These are phyloP conservation scores for Euglossa dilemma DNA, from an alignment of 1,140 invertebrate species.

Conservation along the genomic window DNA sequence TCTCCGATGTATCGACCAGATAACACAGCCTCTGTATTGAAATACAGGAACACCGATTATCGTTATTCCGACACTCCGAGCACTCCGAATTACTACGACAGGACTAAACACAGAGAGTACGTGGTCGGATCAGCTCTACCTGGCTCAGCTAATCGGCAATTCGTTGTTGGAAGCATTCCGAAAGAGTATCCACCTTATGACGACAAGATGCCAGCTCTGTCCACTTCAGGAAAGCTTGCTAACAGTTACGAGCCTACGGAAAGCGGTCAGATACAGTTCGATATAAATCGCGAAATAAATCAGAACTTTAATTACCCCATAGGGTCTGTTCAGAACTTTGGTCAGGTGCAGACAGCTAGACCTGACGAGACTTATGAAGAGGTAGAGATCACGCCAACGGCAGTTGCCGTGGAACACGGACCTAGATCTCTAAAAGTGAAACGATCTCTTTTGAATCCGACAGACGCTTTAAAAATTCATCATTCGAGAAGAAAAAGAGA, in stretches of 20 bases:
- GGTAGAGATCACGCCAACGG: constrained; percentile 73
- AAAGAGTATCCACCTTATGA: constrained; percentile 73
- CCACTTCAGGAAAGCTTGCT: constrained; percentile 13
- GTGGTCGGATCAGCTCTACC: constrained; percentile 45
- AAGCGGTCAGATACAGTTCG: constrained; percentile 47
- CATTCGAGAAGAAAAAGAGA: constrained; percentile 59
- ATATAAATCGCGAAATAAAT: constrained; percentile 56
- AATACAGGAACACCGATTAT: constrained; percentile 78
- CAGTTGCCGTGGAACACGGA: constrained; percentile 82
- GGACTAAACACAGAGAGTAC: constrained; percentile 63
- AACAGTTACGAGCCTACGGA: constrained; percentile 30
- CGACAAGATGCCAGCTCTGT: constrained; percentile 33
- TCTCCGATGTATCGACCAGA: constrained; percentile 71
- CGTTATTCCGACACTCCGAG: constrained; percentile 71
- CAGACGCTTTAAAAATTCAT: not conserved
- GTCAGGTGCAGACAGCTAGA: constrained; percentile 35
- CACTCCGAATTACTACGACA: constrained; percentile 74
- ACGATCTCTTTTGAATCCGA: not conserved
- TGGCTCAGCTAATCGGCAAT: constrained; percentile 73
- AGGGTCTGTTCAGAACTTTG: constrained; percentile 50
- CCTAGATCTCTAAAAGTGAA: constrained; percentile 79
- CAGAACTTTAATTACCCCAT: constrained; percentile 67
- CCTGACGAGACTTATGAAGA: constrained; percentile 73
- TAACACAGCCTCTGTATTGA: constrained; percentile 64
- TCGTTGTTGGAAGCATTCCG: constrained; percentile 78